These are phyloP conservation scores for Opisthocomus hoazin DNA, from an alignment of 2,113 vertebrate species.

Conservation along the genomic window DNA sequence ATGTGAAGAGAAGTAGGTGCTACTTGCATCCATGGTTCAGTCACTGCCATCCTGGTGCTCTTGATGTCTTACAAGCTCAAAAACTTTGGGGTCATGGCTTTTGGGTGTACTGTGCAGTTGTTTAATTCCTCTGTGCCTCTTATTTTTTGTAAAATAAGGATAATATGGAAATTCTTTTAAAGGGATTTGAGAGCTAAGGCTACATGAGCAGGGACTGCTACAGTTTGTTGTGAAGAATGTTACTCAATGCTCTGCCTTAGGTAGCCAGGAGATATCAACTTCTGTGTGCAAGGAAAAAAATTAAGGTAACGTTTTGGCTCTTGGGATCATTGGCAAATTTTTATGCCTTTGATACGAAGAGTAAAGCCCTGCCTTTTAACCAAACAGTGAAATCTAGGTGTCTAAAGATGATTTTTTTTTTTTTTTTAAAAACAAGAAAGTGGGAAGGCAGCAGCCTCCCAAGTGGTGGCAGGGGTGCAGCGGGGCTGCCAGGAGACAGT, in stretches of 20 bases:
- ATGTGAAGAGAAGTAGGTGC: background rate
- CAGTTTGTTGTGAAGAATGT: background rate
- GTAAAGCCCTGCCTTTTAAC: background rate
- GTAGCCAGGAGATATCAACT: background rate
- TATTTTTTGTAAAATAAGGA: background rate
- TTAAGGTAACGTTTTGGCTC: background rate
- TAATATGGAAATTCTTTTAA: background rate
- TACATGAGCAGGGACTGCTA: background rate
- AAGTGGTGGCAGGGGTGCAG: background rate
- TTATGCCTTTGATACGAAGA: background rate
- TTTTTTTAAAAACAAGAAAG: background rate
- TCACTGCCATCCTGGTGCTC: background rate
- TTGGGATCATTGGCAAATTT: background rate
- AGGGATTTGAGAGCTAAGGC: background rate
- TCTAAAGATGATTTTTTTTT: background rate
- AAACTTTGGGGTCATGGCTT: background rate
- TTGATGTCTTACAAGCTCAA: background rate
- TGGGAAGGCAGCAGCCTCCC: background rate
- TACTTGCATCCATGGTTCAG: rapidly evolving
- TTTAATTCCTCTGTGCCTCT: background rate
- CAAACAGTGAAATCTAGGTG: background rate
- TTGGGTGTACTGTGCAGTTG: background rate
- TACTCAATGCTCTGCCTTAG: background rate
- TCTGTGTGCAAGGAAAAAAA: background rate
- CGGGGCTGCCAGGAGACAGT: conserved; percentile 11